Conservation (phyloP, 2,888 invertebrate genomes). For the Eupelmus urozonus region DNA sequence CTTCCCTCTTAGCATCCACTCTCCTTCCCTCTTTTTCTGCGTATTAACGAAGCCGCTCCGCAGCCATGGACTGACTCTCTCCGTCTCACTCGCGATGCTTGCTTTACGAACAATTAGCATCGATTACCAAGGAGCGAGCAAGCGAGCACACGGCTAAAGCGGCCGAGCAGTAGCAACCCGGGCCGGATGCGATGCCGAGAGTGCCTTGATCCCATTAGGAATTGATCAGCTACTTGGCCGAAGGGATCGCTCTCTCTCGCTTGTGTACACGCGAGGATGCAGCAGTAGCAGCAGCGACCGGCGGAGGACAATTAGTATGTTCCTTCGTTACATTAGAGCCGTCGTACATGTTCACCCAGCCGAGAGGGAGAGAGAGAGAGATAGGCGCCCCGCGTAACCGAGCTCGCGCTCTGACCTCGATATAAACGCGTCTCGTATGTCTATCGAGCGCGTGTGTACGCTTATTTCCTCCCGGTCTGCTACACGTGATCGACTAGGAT, state of each 20-base stretch:
- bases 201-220: conserved; percentile 57
- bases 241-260: conserved; percentile 19
- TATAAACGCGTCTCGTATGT: not conserved
- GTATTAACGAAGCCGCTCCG: not conserved
- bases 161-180: conserved; percentile 45
- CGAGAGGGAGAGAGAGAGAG: conserved; percentile 3
- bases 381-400: no score
- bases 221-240: conserved; percentile 57
- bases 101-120: conserved; percentile 57
- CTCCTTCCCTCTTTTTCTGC: no score
- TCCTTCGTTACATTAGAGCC: conserved; percentile 49
- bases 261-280: conserved; percentile 18
- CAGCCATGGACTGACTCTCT: no score
- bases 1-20: no score
- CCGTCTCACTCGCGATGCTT: not conserved
- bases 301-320: conserved; percentile 45
- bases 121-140: conserved; percentile 27
- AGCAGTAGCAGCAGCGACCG: not conserved
- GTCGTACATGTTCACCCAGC: not conserved
- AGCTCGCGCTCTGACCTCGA: not conserved
- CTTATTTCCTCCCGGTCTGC: not conserved
- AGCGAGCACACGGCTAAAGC: conserved; percentile 4
- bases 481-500: no score
- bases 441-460: not conserved
- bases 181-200: conserved; percentile 42